A percentile compares a stretch with the other conserved stretches of the same genome.
phyloP scores from a whole-genome alignment of 2,113 vertebrate genomes.

The Pomatorhinus ruficollis region DNA sequence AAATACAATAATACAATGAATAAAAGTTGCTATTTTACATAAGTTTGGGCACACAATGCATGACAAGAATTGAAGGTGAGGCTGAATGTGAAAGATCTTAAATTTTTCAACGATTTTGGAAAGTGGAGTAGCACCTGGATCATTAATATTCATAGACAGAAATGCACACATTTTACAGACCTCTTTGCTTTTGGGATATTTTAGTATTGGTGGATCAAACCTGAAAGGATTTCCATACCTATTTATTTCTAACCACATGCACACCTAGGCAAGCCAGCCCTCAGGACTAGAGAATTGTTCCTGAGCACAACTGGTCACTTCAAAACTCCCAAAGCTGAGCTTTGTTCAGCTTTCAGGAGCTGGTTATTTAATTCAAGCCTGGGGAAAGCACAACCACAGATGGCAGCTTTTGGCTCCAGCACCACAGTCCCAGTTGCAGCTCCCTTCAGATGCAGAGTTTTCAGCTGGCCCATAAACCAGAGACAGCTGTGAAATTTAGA shows the following conservation, averaged over 20 bases:
- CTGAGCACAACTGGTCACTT: neutral
- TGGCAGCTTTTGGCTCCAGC: neutral
- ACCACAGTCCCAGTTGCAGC: neutral
- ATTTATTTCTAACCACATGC: neutral
- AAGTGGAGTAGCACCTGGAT: neutral
- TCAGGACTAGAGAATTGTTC: neutral
- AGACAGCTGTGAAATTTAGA: neutral
- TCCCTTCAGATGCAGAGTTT: neutral
- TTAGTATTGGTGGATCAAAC: neutral
- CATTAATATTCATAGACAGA: neutral
- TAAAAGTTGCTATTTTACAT: neutral
- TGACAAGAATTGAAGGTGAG: neutral
- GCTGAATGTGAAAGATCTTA: neutral
- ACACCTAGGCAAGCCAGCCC: neutral
- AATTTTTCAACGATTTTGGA: neutral
- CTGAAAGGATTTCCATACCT: neutral
- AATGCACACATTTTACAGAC: neutral
- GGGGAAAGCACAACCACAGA: neutral
- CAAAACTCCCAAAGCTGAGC: neutral
- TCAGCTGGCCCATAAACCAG: neutral
- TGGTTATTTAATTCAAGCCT: neutral
- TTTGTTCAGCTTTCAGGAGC: neutral
- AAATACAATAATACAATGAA: neutral
- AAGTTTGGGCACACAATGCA: neutral
- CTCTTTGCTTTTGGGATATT: neutral